Base-by-base conservation (phyloP, 2,113 vertebrate genomes). In the Corvus moneduloides region DNA sequence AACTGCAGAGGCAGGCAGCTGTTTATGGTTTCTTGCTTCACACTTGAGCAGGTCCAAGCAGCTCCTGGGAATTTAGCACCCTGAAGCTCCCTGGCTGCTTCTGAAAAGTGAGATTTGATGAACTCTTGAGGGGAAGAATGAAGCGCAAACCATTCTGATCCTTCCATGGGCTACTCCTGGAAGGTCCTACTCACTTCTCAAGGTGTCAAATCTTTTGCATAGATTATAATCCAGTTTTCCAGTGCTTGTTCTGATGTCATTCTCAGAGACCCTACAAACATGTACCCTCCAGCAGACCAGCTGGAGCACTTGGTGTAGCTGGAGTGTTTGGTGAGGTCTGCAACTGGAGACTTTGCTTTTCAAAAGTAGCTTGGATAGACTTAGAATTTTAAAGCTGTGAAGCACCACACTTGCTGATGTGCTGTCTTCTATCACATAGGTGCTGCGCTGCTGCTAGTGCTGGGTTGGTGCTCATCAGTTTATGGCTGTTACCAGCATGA, bases 341-440 rank as follows among this genome's bases (percentile, higher is more conserved):
- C 35, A 90, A 0, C 24, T 46, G 18, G 26, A 54, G 22, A 37
- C 6, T 13, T 33, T 23, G 19, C 20, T 81, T 80, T 72, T 74
- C 72, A n/a, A 37, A n/a, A 37, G 52, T 11, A 28, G 7, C 20
- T 62, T 44, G 46, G 41, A n/a, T 17, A 22, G 51, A 62, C 5
- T 66, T 28, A 19, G 5, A 19, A 10, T 32, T 26, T 43, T 26
- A 35, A 26, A 62, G 24, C 24, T 23, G 13, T 2, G 0, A 44
- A 21, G 19, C 3, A 1, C 13, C 1, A 2, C 7, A 5, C 28
- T 46, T 84, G 20, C 46, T 41, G 61, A 8, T 58, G 58, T 24
- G 30, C 22, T 46, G 11, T 16, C 41, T n/a, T 20, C 3, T 6
- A 1, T 21, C 32, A 30, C 8, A 3, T 0, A 6, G 54, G 35